Conservation (phyloP, 2,797 vertebrate species). For the Halcyon leucocephala region DNA sequence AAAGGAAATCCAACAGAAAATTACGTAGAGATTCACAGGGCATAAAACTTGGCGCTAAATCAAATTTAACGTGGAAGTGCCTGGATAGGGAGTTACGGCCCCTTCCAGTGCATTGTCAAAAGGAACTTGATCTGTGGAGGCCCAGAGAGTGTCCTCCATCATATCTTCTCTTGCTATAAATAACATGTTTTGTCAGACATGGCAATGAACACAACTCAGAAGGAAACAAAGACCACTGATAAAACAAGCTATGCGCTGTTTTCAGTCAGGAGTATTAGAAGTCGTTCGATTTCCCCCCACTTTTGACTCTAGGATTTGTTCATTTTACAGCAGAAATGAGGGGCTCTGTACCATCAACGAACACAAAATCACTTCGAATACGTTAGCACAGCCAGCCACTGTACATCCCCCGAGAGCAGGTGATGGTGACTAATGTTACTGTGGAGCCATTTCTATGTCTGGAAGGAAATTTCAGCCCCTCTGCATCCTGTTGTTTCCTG, state of each 20-base stretch:
- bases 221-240: not conserved
- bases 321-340: not conserved
- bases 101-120: not conserved
- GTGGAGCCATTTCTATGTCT: not conserved
- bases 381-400: not conserved
- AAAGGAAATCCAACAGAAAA: conserved; percentile 45
- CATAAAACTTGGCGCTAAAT: conserved; percentile 26
- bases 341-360: not conserved
- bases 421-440: not conserved
- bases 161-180: not conserved
- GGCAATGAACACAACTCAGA: not conserved
- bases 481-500: not conserved
- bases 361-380: not conserved
- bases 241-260: not conserved
- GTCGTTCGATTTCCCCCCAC: not conserved
- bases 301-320: not conserved
- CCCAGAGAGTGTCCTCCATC: not conserved
- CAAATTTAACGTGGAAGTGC: not conserved
- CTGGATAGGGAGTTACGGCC: not conserved
- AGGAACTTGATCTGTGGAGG: conserved; percentile 10
- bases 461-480: not conserved
- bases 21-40: conserved; percentile 31
- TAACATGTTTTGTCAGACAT: not conserved
- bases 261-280: not conserved
- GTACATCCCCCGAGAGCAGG: not conserved